Base-by-base conservation (phyloP, 2,113 vertebrate species). In the Maccullochella peelii region DNA sequence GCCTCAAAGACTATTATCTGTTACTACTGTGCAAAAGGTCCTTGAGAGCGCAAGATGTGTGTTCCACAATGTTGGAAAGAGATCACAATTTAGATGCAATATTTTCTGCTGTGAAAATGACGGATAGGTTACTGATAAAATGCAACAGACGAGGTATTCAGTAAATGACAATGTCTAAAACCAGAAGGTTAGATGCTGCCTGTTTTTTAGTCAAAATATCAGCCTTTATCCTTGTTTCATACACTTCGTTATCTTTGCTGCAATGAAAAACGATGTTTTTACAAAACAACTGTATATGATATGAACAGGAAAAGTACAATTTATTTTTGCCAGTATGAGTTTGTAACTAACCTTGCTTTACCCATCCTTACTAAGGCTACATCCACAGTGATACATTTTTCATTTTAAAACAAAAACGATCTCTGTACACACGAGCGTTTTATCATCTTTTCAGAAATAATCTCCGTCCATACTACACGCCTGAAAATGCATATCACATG, bases 81-180 rank as follows among this genome's bases (percentile, higher is more conserved):
- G 89, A 94, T 94, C 74, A 85, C 86, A 94, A 92, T 94, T 93
- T 93, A 92, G 93, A 95, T 95, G 83, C 66, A 79, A 30, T 62
- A 74, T 78, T 87, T 90, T 86, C 67, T 61, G 70, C 50, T 47
- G 40, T 88, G 78, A 89, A 77, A 83, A 69, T 80, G 82, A 85
- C 58, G 70, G 80, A 83, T 83, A 69, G n/a, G 68, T 80, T 77
- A 16, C 44, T 65, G 84, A 90, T 86, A 80, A 79, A 74, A 74
- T 70, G 20, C 6, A 52, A 40, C 58, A 68, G 36, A 86, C 36
- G 18, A 70, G 30, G 18, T 66, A 73, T 76, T 73, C 62, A 76
- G 50, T 71, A 71, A 81, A 86, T 77, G 44, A 82, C 54, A 59
- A 30, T 58, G 78, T 80, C 79, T 47, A 40, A 74, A 74, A 33